Evolutionary conservation across 2,888 invertebrate genomes (phyloP), one percentile per base, ranked within the genome.

Genomic region (Allolobophora icterica): DNA sequence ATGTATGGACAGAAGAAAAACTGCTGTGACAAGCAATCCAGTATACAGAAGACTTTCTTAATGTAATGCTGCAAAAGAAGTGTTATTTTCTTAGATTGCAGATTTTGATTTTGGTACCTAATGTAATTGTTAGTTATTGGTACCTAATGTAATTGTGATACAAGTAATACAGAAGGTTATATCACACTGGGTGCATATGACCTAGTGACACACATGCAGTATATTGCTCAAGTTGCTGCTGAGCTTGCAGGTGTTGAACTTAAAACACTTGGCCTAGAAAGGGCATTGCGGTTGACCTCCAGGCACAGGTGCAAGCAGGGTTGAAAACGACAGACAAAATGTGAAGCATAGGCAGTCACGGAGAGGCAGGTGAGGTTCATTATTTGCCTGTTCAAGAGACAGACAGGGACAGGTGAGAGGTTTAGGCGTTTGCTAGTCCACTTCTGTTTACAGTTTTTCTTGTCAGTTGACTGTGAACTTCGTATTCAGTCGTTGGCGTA

Each of bases 391-490:
- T n/a, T 71, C 8, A 71, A n/a, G 30, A 71, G 71, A 71, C 30
- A n/a, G 17, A 8, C 30, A 17, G 8, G 71, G 71, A 71, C 71
- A 71, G 71, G 71, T 71, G 71, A 71, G 30, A 71, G 71, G n/a
- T 71, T 71, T n/a, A 30, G 71, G 30, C 71, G 1, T 71, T 71
- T 71, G 71, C 71, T 71, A 30, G 71, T 71, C 71, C 71, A 71
- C 71, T 71, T 71, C 71, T 71, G 71, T 71, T 71, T 71, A 71
- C 71, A 71, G 71, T 71, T 71, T 71, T 71, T 71, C 71, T 71
- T 71, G 71, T 71, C 71, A 71, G 71, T 71, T 71, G 71, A 71
- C 71, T 71, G 71, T 30, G n/a, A 71, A 71, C 71, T 71, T 71
- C n/a, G 13, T 71, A 71, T 71, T 71, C 71, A 71, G 71, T 71